Base-by-base conservation (phyloP, 2,888 invertebrate species). In the Caenorhabditis imperialis region DNA sequence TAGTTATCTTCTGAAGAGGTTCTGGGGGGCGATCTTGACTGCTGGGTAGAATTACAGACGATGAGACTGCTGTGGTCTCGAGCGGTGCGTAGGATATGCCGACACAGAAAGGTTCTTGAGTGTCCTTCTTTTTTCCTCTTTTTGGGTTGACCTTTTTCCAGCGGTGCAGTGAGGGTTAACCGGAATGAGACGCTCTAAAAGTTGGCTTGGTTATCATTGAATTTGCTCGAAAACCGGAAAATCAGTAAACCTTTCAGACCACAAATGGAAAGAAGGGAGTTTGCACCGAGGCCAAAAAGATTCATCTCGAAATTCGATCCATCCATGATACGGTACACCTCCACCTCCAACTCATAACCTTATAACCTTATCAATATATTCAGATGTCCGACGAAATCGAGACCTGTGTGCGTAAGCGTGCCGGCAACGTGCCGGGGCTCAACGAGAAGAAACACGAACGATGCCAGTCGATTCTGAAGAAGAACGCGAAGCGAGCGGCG, bases 211-310 rank as follows among this genome's bases (percentile, higher is more conserved):
- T 38, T 18, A 44, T 1, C 35, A 16, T 20, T 16, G 51, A 20
- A 30, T 37, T n/a, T 6, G 4, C 42, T 45, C 18, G 7, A 42
- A 33, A 23, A 30, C 14, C n/a, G 20, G 23, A 27, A 16, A 40
- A 40, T 40, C 5, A 8, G 20, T 40, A 16, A 8, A 8, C 14
- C 18, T 47, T 74, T n/a, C 69, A 75, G 69, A 63, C 58, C 7
- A 75, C 69, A 23, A 70, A 75, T 40, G 75, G 75, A 33, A 75
- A 75, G 54, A 69, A 75, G 14, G 69, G 69, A 48, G 58, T 58
- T 22, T 75, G 75, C 38, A 75, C 69, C 42, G 75, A 75, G 61
- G 75, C 63, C 25, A 75, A 63, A 58, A 50, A 58, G 51, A 58
- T 75, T 30, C 75, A 75, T 37, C 20, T 63, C 23, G 75, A 75